Evolutionary conservation across 2,113 vertebrate genomes (phyloP), one percentile per base, ranked within the genome.

Genomic region (Trematocara stigmaticum): DNA sequence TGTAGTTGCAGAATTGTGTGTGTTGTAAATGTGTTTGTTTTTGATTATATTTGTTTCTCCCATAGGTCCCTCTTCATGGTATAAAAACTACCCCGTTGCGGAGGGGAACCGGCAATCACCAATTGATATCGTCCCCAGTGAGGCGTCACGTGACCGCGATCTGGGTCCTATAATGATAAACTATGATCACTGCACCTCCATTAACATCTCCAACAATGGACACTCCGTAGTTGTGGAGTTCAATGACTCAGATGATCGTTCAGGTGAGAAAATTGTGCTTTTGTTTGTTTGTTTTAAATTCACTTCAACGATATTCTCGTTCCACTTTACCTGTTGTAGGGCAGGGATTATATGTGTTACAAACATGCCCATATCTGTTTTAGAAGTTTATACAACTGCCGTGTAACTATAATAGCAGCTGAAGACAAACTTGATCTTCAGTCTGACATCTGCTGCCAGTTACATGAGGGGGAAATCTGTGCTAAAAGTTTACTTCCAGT

Each of bases 181-280:
- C 90, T 99, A 99, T 2, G 97, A 98, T 55, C 95, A 92, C 1
- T 98, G 97, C 69, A 96, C 95, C 3, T 99, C 98, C 51, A 94
- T 97, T 85, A 97, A 90, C 91, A 97, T 99, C 34, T 82, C 96
- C 94, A 99, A 99, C 94, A 99, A 97, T 3, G 98, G 99, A 20
- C 97, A 98, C 87, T 99, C 99, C 1, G 97, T 99, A 51, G 96
- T 97, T 91, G 98, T 99, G 86, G 97, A 98, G 89, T 99, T 98
- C 87, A 97, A 97, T 74, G 99, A 99, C 81, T 86, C 95, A 0
- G 97, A 98, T 84, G 97, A 98, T 89, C 96, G 97, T 91, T 96
- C 97, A 85, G 98, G 98, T 99, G 91, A 92, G 93, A 52, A 55
- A 89, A 55, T 76, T 2, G 1, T 35, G 9, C n/a, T 11, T 83